Conservation (phyloP, 1,140 invertebrate species). For the Drosophila guanche region DNA sequence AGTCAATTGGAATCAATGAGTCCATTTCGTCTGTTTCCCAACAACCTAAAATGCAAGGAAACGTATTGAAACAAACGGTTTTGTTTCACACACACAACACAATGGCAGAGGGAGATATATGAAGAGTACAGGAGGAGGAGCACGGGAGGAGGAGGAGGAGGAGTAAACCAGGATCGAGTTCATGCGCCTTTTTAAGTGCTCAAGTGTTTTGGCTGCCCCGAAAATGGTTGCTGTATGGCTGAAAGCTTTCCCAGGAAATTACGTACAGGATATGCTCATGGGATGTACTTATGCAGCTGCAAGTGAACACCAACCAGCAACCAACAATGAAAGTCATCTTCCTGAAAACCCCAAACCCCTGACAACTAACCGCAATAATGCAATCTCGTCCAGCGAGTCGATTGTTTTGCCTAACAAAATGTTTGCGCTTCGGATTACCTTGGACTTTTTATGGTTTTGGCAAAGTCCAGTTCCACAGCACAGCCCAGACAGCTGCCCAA, state of each 20-base stretch:
- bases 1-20: slow-evolving; percentile 83
- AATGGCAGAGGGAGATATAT: slow-evolving; percentile 24
- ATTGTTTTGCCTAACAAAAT: slow-evolving; percentile 64
- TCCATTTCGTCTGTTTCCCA: slow-evolving; percentile 83
- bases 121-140: neutral
- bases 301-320: slow-evolving; percentile 41
- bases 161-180: slow-evolving; percentile 51
- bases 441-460: slow-evolving; percentile 3
- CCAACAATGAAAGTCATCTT: slow-evolving; percentile 45
- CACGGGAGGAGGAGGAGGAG: neutral
- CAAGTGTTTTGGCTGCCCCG: slow-evolving; percentile 57
- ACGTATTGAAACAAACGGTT: slow-evolving; percentile 73
- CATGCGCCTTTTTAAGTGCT: slow-evolving; percentile 79
- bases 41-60: slow-evolving; percentile 66
- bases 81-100: slow-evolving; percentile 50
- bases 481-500: slow-evolving; percentile 20
- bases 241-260: slow-evolving; percentile 80
- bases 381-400: slow-evolving; percentile 32
- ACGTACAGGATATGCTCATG: slow-evolving; percentile 25
- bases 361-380: slow-evolving; percentile 33
- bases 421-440: slow-evolving; percentile 59
- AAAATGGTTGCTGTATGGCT: neutral
- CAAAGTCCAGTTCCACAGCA: slow-evolving; percentile 42
- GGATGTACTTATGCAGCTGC: slow-evolving; percentile 55
- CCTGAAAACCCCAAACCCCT: neutral